Base-by-base conservation (phyloP, 2,797 vertebrate species). In the Spondyliosoma cantharus region DNA sequence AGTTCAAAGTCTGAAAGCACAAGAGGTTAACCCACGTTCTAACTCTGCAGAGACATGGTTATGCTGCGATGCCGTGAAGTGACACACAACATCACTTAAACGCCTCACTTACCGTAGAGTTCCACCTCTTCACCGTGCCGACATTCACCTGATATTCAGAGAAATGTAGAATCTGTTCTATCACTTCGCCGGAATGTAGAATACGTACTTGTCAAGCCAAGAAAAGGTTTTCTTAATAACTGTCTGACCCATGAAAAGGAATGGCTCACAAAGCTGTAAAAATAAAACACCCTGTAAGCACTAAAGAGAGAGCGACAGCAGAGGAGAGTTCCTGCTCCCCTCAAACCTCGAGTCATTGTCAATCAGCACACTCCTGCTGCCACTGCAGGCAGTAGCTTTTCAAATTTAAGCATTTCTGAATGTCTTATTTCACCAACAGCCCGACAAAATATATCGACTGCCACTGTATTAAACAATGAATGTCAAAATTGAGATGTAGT, bases 381-480 rank as follows among this genome's bases (percentile, higher is more conserved):
- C 59, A 58, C 53, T 27, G 17, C 52, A 74, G 69, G 48, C 81
- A 86, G 84, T 60, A 3, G 42, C 71, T 87, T 86, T 87, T 86
- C 76, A 79, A 25, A 78, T 80, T 56, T 74, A 60, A 84, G 66
- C 50, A 71, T 69, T 87, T 79, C 78, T 86, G 53, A 89, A 90
- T 74, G 75, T 89, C 79, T 87, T 89, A 83, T 90, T 91, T 86
- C 72, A 78, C 79, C 83, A 86, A 78, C 81, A 89, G 74, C 73
- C 76, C 74, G 67, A 82, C 78, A 80, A 74, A 90, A 86, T 77
- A 65, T 64, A 87, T 84, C 66, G 22, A 32, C 85, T 86, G 76
- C 81, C 74, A 73, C 58, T 43, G 78, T 74, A 68, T 91, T 86
- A 70, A 88, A 91, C 86, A 87, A 85, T 73, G 85, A 74, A 78